Evolutionary conservation across 2,113 vertebrate genomes (phyloP), one percentile per base, ranked within the genome.

Genomic region (Myiozetetes cayanensis): DNA sequence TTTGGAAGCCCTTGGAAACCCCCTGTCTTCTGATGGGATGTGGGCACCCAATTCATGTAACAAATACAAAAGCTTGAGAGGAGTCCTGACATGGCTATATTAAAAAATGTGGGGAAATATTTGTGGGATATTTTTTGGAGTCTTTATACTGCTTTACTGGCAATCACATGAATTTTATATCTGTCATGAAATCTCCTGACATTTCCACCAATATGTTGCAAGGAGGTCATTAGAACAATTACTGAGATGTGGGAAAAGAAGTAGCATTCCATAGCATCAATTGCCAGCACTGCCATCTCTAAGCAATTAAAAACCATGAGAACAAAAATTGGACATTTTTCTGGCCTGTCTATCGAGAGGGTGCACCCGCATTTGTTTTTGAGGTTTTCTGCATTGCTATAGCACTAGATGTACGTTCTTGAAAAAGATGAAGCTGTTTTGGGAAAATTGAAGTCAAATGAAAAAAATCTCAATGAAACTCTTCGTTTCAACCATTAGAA

Each of bases 181-280:
- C 95, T 95, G 82, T 96, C 96, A 92, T 85, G 96, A 96, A 96
- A 95, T 96, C 96, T 95, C 68, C 86, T 96, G 93, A 95, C 87
- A 68, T 97, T 97, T 93, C 85, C 73, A 96, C 94, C 92, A 86
- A 92, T 56, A 59, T 94, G 90, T 96, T 90, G 94, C 92, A 96
- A 96, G 96, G 92, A 96, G 93, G 91, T 93, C 79, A 68, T 94
- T 96, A 95, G 85, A 96, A 90, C 87, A 95, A 93, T 90, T 96
- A 94, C 88, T 43, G 90, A 93, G 95, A 96, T 90, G 92, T 96
- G 96, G 95, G 73, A 67, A 96, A 92, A 96, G 93, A 33, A 95
- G 94, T 63, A 94, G 61, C 92, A 95, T 96, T 96, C 96, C 94
- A 74, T 83, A 92, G 82, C 72, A 86, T 96, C 79, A 84, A 30